Evolutionary conservation across 2,888 invertebrate species (phyloP), one percentile per base, ranked within the genome.

Genomic region (Acleris laterana): DNA sequence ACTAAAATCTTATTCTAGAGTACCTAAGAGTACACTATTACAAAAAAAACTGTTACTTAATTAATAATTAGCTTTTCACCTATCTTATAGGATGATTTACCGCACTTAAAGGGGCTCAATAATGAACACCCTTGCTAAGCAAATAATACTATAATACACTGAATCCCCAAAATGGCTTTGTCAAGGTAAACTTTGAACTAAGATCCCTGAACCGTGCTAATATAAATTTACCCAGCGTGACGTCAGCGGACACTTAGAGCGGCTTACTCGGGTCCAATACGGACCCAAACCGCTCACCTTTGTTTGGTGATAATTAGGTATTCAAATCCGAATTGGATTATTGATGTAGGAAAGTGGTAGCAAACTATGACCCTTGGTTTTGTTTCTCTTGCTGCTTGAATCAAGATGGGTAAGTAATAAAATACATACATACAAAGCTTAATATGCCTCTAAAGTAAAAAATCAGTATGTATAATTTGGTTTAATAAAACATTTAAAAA

Each of bases 251-350:
- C 49, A 55, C 64, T 64, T 49, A 53, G 59, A 25, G 42, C 42
- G 25, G 48, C 49, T 64, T 59, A 64, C 38, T 46, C 13, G 7
- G 32, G 16, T 11, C 59, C 64, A 17, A 55, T 49, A 38, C 38
- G 38, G 49, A 62, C 55, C 55, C 55, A 49, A 51, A 64, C 52
- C 63, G 38, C 52, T 25, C 53, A 59, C 53, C 64, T 64, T 59
- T 64, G 64, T 42, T 48, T 48, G 64, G 6, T 49, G 1, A 53
- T 59, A 53, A 64, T 64, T 64, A 59, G 59, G 17, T 51, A 64
- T 64, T 64, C 59, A 53, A 64, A 64, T 64, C 63, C 42, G 46
- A 62, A 48, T 58, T 46, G 59, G 63, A 32, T 44, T 57, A 48
- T 48, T 52, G 22, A 63, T 28, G 42, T 28, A 49, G n/a, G 57